Base-by-base conservation (phyloP, 1,140 invertebrate species). In the Spodoptera frugiperda region DNA sequence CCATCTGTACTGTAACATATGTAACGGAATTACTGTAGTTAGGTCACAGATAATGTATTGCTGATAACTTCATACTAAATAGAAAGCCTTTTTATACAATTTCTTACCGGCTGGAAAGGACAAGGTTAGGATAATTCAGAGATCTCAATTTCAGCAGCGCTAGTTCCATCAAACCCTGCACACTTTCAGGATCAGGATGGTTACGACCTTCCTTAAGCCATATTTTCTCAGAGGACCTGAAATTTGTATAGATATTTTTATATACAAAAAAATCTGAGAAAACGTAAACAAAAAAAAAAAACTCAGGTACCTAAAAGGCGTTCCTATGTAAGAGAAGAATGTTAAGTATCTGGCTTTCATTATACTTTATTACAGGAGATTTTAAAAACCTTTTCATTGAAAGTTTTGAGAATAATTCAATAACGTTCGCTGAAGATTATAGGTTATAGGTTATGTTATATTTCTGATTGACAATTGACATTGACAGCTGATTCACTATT, bases 91-190 rank as follows among this genome's bases (percentile, higher is more conserved):
- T 63, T 17, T 33, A 63, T 9, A n/a, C 10, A 14, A 25, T 33
- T 8, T 72, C 89, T 90, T 91, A 97, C 96, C 96, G 95, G 94
- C 96, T 97, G 30, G 96, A 96, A 33, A 95, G 86, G n/a, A 78
- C 80, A 5, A 96, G 78, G 53, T 84, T 82, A 51, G 96, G 95
- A 76, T 94, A 91, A 81, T 94, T 94, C 17, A 82, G 81, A 30
- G 95, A 94, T 19, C 81, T 85, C 44, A 96, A 71, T 68, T 84
- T 89, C 71, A 87, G 83, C 30, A 96, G 85, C 21, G 93, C 96
- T 85, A 95, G 85, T 93, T 97, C 96, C 81, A 97, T 81, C 67
- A 95, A 91, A 51, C 96, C 96, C 93, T 97, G 96, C 51, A 97
- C 86, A 17, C 95, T 95, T 78, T 95, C 94, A 9, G 94, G 91